Evolutionary conservation across 2,888 invertebrate genomes (phyloP), one percentile per base, ranked within the genome.

Genomic region (Hanleya hanleyi): DNA sequence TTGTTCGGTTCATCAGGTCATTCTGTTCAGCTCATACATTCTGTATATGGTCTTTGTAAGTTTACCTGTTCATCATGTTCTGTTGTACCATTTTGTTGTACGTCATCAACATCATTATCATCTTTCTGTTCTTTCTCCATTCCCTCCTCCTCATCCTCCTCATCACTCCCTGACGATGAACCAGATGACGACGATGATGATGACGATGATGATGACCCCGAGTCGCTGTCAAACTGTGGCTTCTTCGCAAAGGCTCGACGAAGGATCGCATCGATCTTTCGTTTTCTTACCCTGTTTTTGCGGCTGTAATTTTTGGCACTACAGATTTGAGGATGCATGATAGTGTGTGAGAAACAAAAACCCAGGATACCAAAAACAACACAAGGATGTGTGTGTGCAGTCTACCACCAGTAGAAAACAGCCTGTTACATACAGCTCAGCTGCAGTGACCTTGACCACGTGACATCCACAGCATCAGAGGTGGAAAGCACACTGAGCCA

Each of bases 201-300:
- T n/a, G n/a, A n/a, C n/a, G n/a, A n/a, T n/a, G n/a, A n/a, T n/a
- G n/a, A n/a, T n/a, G n/a, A 29, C 57, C 29, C 57, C 9, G 57
- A 57, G 4, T 77, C 80, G 51, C 71, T 73, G 64, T 80, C 84
- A 75, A 81, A 80, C 32, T 81, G 77, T 18, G 79, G 80, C 64
- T 80, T 78, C 35, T 83, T 82, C 65, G 83, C 77, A 77, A 88
- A 87, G 36, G 86, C 85, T 22, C 83, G 76, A n/a, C 81, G 78
- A 18, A 88, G 74, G 47, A 87, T 86, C 9, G 80, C 78, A 65
- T 85, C 82, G 57, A 88, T 88, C 69, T 82, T 86, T 36, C 81
- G 81, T 33, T 84, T 83, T 18, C 88, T 77, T 12, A 78, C 77
- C 38, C 81, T 86, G 73, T 89, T 90, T 36, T 37, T 36, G 38